Base-by-base conservation (phyloP, 2,113 vertebrate species). In the Callithrix jacchus region DNA sequence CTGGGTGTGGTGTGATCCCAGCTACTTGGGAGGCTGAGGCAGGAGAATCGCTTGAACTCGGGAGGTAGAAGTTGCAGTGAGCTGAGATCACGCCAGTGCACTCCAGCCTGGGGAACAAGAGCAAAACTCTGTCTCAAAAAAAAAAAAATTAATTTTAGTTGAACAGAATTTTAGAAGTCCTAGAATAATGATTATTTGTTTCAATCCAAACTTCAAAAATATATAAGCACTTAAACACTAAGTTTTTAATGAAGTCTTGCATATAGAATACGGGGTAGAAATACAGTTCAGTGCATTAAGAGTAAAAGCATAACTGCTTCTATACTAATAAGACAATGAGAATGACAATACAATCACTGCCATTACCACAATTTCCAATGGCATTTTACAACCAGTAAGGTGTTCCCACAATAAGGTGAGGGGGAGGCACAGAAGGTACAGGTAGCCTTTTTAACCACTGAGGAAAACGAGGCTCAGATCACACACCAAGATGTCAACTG, bases 121-220 rank as follows among this genome's bases (percentile, higher is more conserved):
- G 61, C 4, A 5, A 64, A 30, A 64, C 27, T 64, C 27, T 4
- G 0, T 2, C 61, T 64, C 61, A 64, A 61, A 61, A 61, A 58
- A 58, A 27, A 27, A 61, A 27, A 61, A 58, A 32, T 70, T 49
- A 89, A 95, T 82, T 93, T 85, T 35, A 64, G 47, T 83, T 77
- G 40, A 79, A 83, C 0, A 95, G 54, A 90, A 70, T 66, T 94
- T 88, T 93, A 91, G 54, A 95, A 89, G 42, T 80, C 56, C 27
- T 54, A 93, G 18, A 90, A 89, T 42, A 91, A 54, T 74, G 61
- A 84, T 61, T 83, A 56, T 42, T n/a, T 96, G 37, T 58, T 95
- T 94, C 68, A 77, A 35, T 52, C 37, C 61, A 93, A 96, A 61
- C 37, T 82, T 88, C 14, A 87, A 95, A 89, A 93, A 81, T 35